These are phyloP conservation scores for Atrichornis clamosus DNA, from an alignment of 2,113 vertebrate species.

Conservation along the genomic window DNA sequence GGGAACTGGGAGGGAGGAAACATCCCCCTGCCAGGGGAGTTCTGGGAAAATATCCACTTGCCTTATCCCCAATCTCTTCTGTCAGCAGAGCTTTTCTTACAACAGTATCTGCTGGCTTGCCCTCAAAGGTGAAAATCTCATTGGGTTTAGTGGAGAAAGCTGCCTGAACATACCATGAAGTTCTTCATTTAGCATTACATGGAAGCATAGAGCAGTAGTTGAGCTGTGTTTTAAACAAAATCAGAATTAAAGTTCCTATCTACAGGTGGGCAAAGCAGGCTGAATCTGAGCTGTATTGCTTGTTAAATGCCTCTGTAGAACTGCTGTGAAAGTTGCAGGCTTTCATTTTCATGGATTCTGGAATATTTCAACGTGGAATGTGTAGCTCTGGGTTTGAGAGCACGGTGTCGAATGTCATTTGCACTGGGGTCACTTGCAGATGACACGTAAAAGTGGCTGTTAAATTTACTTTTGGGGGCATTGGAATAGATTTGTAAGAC, in stretches of 20 bases:
- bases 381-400: background rate
- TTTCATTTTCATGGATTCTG: background rate
- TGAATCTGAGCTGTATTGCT: background rate
- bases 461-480: background rate
- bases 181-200: background rate
- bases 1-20: background rate
- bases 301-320: background rate
- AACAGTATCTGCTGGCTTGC: background rate
- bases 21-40: accelerated
- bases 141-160: background rate
- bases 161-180: background rate
- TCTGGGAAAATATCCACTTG: background rate
- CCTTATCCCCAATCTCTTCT: background rate
- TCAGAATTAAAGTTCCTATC: background rate
- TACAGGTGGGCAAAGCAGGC: background rate
- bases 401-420: background rate
- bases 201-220: background rate
- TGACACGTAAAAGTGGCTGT: background rate
- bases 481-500: background rate
- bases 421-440: background rate
- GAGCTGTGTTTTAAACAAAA: background rate
- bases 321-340: background rate
- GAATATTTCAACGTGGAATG: background rate
- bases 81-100: background rate
- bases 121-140: background rate